Percentiles rank a stretch among this genome's conserved stretches.
These are phyloP conservation scores for Pelecanoides urinatrix DNA, from an alignment of 2,113 vertebrate genomes.

Conservation along the genomic window DNA sequence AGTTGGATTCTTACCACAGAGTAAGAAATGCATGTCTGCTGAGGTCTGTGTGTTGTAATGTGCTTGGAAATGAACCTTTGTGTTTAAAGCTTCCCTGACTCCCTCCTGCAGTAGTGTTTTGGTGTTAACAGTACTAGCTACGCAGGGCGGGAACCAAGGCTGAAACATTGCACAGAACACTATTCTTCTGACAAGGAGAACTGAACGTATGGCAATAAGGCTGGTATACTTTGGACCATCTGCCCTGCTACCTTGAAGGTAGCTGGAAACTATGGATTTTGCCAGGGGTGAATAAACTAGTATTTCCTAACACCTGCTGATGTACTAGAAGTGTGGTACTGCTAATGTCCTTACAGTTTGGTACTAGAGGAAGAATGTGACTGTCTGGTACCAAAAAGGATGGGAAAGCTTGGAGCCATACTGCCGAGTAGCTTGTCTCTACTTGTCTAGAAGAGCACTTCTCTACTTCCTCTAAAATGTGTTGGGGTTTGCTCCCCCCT, in stretches of 20 bases:
- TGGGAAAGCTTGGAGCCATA: background rate
- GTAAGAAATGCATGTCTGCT: accelerated
- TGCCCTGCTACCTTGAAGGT: background rate
- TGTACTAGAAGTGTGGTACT: background rate
- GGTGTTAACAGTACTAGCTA: background rate
- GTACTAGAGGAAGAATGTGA: background rate
- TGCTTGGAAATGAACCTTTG: background rate
- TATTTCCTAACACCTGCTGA: background rate
- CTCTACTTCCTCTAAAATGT: background rate
- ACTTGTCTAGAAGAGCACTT: background rate
- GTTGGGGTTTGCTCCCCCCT: no score
- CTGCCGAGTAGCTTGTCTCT: background rate
- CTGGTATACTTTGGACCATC: background rate
- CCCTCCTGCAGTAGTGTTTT: background rate
- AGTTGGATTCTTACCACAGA: background rate
- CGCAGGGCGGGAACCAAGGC: accelerated
- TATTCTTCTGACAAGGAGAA: background rate
- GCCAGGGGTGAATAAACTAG: background rate
- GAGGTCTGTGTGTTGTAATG: background rate
- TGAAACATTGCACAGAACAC: background rate
- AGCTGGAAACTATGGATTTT: background rate
- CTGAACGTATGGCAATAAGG: accelerated
- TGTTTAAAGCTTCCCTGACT: background rate
- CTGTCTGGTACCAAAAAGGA: background rate
- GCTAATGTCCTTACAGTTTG: background rate